Evolutionary conservation across 2,797 vertebrate genomes (phyloP), one percentile per base, ranked within the genome.

Genomic region (Gambusia yucatana): DNA sequence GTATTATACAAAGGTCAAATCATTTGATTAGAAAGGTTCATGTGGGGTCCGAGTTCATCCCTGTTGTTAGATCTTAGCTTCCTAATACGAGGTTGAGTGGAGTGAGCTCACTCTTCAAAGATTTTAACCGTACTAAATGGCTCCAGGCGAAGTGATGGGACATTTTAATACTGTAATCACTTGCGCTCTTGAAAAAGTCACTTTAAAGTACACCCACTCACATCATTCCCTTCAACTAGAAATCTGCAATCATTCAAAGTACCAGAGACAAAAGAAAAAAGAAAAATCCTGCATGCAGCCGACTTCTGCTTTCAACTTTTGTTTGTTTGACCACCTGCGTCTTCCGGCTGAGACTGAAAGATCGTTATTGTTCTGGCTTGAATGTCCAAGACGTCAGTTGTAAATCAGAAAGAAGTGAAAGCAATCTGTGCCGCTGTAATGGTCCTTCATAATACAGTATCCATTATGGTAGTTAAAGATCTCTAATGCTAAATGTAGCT

Each of bases 241-340:
- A 14, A 65, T 76, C 81, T 80, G 77, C 76, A 85, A 84, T 90
- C 75, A 77, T 73, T 86, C 67, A 86, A 79, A 72, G 88, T 78
- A 92, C 81, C 89, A 84, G 75, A 84, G 61, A 81, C 43, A 36
- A 22, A 6, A 20, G 2, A 70, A 75, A 85, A 92, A 93, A 6
- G 2, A 10, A 0, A 30, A 93, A 89, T 91, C 83, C 84, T 16
- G 13, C 71, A 78, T 6, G 76, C 92, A 92, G 90, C 87, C 81
- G 87, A 77, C 33, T 48, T 88, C 84, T 85, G 75, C 0, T 16
- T 87, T 85, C 91, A 86, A 90, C 92, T 92, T 52, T 52, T 91
- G 88, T 92, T 91, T 92, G 83, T 41, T 69, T 46, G 70, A 86
- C 88, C 86, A 17, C 75, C 17, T 74, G 88, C 75, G 22, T 72